Percentiles rank a stretch among this genome's conserved stretches.
Evolutionary conservation across 2,888 invertebrate genomes (phyloP).

Genomic region (Leucoptera coffeella): DNA sequence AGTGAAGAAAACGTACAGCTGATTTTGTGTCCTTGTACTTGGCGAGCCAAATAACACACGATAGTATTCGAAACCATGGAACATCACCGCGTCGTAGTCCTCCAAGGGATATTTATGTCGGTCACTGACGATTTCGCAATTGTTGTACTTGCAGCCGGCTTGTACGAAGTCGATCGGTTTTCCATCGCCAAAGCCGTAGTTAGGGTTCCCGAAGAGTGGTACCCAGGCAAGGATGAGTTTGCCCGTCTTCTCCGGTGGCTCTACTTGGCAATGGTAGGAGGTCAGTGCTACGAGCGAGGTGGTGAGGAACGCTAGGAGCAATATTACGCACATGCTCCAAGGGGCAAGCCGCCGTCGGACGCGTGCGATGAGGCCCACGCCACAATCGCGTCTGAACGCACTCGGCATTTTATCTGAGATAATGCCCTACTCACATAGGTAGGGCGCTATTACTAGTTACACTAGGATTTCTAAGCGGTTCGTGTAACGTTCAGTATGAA

Average conservation of each 20-base stretch:
- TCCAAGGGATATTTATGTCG: slow-evolving; percentile 17
- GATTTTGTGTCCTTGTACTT: slow-evolving; percentile 15
- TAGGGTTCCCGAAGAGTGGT: slow-evolving; percentile 16
- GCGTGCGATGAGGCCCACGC: too few species aligned
- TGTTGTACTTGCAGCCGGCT: slow-evolving; percentile 18
- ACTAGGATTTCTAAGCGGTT: too few species aligned
- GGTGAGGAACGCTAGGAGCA: too few species aligned
- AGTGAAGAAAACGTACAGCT: slow-evolving; percentile 42
- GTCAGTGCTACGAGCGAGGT: too few species aligned
- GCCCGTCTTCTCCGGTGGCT: background rate
- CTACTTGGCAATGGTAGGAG: background rate
- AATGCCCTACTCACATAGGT: too few species aligned
- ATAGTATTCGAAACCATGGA: slow-evolving; percentile 34
- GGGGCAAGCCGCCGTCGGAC: too few species aligned
- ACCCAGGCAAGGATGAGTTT: slow-evolving; percentile 14
- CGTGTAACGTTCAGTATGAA: too few species aligned
- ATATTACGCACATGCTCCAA: too few species aligned
- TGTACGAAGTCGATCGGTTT: slow-evolving; percentile 17
- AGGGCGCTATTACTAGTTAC: too few species aligned
- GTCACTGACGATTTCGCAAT: slow-evolving; percentile 33
- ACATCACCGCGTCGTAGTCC: slow-evolving; percentile 44
- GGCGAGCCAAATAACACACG: slow-evolving; percentile 18
- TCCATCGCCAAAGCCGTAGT: slow-evolving; percentile 22
- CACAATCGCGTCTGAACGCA: too few species aligned
- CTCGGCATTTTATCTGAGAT: too few species aligned